phyloP scores from a whole-genome alignment of 1,140 invertebrate genomes.

The Paraescarpia echinospica region DNA sequence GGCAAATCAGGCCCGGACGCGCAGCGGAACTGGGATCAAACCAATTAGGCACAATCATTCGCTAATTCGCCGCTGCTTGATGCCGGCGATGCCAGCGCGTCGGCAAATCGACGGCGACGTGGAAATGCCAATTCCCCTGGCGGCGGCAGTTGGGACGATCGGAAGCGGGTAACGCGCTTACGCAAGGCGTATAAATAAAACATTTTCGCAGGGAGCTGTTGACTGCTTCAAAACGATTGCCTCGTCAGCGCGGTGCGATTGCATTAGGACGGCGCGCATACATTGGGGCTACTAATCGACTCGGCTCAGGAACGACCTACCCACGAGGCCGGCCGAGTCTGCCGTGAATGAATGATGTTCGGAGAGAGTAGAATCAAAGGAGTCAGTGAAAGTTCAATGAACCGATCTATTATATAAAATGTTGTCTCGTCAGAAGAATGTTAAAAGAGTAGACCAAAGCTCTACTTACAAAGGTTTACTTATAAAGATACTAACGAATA shows the following conservation, averaged over 20 bases:
- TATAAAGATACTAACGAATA: too few species aligned
- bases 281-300: background rate
- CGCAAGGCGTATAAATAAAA: background rate
- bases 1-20: background rate
- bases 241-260: background rate
- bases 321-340: background rate
- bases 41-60: conserved; percentile 1
- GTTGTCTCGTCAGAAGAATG: too few species aligned
- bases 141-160: background rate
- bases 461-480: too few species aligned
- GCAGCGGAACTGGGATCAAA: background rate
- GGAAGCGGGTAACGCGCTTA: background rate
- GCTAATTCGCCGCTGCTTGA: background rate
- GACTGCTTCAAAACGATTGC: background rate
- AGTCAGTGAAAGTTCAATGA: background rate
- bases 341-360: background rate
- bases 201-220: background rate
- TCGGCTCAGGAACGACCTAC: background rate
- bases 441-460: too few species aligned
- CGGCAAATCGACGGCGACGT: background rate
- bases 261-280: background rate
- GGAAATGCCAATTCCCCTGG: background rate
- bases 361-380: background rate
- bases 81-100: background rate
- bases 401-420: background rate